Evolutionary conservation across 1,140 invertebrate species (phyloP), one percentile per base, ranked within the genome.

Genomic region (Drosophila busckii): DNA sequence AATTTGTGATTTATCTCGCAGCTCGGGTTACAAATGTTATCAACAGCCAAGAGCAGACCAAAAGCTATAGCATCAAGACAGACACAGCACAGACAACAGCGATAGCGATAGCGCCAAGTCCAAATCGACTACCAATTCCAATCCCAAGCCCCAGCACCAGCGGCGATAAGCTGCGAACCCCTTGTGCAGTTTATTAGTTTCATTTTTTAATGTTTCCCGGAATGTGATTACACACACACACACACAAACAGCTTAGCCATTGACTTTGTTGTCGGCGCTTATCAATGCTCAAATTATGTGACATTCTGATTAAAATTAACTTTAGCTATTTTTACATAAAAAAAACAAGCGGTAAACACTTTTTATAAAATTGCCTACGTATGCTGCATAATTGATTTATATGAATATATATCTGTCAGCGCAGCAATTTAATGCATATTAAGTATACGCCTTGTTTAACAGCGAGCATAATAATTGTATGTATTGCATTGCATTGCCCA

Each of bases 1-100:
- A 75, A 75, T 78, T 78, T 71, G 32, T 53, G 50, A 68, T 70
- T 71, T 78, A 78, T 78, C 67, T 68, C 63, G 26, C 2, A n/a
- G 46, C 46, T 53, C 53, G 67, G 71, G 73, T 78, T 78, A 78
- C 67, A 48, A 45, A 35, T 52, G 71, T 78, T 78, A 78, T 78
- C 71, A 70, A 38, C 62, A 48, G 46, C 61, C 71, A 70, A 38
- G 62, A 48, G 46, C 61, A 67, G 71, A 78, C 71, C 46, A 10
- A 54, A 52, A 61, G 61, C 61, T 76, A 42, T 28, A 22, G 28
- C 35, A 19, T 2, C 19, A 31, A 40, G 26, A 8, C 20, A 15
- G n/a, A 49, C 25, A 38, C 56, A 46, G 28, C 44, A 46, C 19
- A 46, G 28, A 28, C 26, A 12, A 41, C 25, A 20, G 32, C 19